phyloP scores from a whole-genome alignment of 1,140 invertebrate species.

The Caenorhabditis brenneri region DNA sequence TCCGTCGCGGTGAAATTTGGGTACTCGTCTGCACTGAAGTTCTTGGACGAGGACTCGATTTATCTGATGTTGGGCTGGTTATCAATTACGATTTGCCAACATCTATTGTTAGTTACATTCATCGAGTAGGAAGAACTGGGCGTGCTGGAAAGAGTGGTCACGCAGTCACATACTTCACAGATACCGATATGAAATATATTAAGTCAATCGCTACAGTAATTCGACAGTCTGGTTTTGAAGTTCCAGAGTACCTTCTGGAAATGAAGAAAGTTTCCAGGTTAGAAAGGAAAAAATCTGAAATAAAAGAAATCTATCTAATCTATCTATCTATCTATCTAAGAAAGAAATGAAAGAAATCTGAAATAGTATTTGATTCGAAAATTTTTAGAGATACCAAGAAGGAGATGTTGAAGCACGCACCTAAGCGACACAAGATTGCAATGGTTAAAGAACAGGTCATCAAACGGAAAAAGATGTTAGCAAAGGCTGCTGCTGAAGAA shows the following conservation, averaged over 20 bases:
- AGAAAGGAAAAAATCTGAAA: too few relatives aligned
- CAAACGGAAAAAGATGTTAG: not conserved
- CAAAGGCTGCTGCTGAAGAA: not conserved
- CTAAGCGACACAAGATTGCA: constrained; percentile 42
- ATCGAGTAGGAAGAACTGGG: constrained; percentile 89
- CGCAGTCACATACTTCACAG: constrained; percentile 94
- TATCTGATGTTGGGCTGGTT: constrained; percentile 93
- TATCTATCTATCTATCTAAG: too few relatives aligned
- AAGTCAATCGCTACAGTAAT: constrained; percentile 69
- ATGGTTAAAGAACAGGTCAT: constrained; percentile 17
- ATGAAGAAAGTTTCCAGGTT: constrained; percentile 64
- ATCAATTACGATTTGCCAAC: constrained; percentile 97
- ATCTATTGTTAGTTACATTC: constrained; percentile 89
- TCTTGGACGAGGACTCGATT: constrained; percentile 95
- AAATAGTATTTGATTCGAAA: not conserved
- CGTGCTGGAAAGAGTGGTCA: constrained; percentile 82
- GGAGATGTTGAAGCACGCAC: constrained; percentile 47
- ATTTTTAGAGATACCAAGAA: constrained; percentile 52
- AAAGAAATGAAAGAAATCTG: too few relatives aligned
- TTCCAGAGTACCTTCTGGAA: constrained; percentile 66
- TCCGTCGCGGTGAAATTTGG: constrained; percentile 90
- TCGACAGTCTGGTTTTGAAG: constrained; percentile 66
- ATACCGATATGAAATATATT: constrained; percentile 77
- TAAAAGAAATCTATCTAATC: too few relatives aligned
- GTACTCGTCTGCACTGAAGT: constrained; percentile 95